Evolutionary conservation across 1,140 invertebrate genomes (phyloP).

Genomic region (Macrobrachium nipponense): DNA sequence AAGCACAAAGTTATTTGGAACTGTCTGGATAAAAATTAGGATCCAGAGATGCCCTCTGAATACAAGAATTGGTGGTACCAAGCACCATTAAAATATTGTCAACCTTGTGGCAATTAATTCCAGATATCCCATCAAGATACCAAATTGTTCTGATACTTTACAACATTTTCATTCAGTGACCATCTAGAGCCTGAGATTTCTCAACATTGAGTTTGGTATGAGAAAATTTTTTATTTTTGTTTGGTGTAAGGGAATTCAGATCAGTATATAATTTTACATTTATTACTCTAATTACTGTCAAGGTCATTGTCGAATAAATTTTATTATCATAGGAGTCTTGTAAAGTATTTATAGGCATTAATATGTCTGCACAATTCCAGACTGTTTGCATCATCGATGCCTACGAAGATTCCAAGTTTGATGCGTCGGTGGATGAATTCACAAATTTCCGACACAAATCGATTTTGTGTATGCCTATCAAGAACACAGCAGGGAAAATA

Average conservation of each 20-base stretch:
- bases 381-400: slow-evolving; percentile 90
- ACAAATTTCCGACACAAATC: slow-evolving; percentile 84
- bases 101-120: too few species aligned
- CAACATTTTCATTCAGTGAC: too few species aligned
- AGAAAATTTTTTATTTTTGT: not conserved
- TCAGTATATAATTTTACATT: too few species aligned
- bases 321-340: not conserved
- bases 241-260: too few species aligned
- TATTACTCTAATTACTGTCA: too few species aligned
- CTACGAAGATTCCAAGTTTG: slow-evolving; percentile 92
- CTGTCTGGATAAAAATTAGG: too few species aligned
- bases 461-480: slow-evolving; percentile 93
- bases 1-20: not conserved
- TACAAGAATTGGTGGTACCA: too few species aligned
- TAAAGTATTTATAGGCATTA: not conserved
- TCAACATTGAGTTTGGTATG: slow-evolving; percentile 22
- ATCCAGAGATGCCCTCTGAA: too few species aligned
- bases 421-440: slow-evolving; percentile 84
- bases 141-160: too few species aligned
- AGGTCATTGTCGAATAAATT: too few species aligned
- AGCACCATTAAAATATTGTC: too few species aligned
- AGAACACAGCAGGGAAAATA: slow-evolving; percentile 87
- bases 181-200: not conserved
- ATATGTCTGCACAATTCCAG: slow-evolving; percentile 68
- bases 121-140: not conserved